These are phyloP conservation scores for Macrotus californicus DNA, from an alignment of 2,113 vertebrate genomes.

Conservation along the genomic window DNA sequence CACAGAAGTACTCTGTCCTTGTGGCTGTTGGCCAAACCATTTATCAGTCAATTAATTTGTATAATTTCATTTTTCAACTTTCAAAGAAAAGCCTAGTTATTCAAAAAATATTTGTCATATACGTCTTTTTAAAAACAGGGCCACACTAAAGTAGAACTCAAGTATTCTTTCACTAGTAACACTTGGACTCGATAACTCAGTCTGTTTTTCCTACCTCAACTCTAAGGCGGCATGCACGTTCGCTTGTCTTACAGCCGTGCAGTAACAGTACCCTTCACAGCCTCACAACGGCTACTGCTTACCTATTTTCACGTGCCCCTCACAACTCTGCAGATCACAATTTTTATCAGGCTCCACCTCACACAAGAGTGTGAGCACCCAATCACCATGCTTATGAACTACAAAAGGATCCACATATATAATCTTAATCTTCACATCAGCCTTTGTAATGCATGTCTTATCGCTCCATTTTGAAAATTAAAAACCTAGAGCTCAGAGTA, in stretches of 20 bases:
- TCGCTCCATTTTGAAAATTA: not conserved
- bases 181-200: constrained; percentile 31
- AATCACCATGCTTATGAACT: not conserved
- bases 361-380: not conserved
- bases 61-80: constrained; percentile 33
- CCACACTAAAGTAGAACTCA: constrained; percentile 29
- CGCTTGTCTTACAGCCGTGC: not conserved
- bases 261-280: not conserved
- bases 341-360: not conserved
- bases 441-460: not conserved
- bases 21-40: constrained; percentile 48
- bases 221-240: not conserved
- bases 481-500: not conserved
- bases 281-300: not conserved
- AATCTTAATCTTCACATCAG: not conserved
- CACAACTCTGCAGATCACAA: not conserved
- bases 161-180: constrained; percentile 21
- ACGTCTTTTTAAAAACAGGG: constrained; percentile 39
- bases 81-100: constrained; percentile 28
- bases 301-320: not conserved
- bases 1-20: constrained; percentile 64
- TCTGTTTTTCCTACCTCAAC: constrained; percentile 33
- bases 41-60: constrained; percentile 46
- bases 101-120: constrained; percentile 41
- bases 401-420: not conserved